These are phyloP conservation scores for Rousettus madagascariensis DNA, from an alignment of 2,797 vertebrate species.

Conservation along the genomic window DNA sequence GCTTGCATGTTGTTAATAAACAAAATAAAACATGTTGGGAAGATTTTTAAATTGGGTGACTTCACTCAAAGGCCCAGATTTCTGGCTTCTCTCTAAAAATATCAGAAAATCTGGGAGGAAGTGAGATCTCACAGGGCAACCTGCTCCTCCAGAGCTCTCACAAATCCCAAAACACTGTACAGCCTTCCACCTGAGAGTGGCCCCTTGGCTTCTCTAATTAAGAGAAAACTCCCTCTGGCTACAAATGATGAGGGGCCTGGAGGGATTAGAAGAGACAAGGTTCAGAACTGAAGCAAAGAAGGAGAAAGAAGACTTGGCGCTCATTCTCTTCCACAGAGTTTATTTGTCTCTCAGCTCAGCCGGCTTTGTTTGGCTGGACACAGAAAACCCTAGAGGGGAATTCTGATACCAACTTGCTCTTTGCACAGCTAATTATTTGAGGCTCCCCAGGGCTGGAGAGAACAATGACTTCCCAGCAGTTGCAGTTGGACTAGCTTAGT, in stretches of 20 bases:
- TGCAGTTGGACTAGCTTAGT: slow-evolving; percentile 48
- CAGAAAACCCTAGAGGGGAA: slow-evolving; percentile 65
- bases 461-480: slow-evolving; percentile 65
- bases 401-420: slow-evolving; percentile 65
- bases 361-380: slow-evolving; percentile 55
- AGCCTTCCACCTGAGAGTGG: background rate
- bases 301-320: background rate
- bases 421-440: slow-evolving; percentile 77
- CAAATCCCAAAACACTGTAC: background rate
- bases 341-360: slow-evolving; percentile 48
- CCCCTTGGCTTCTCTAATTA: background rate
- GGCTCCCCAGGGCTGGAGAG: slow-evolving; percentile 65
- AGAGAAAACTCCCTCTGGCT: background rate
- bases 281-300: background rate
- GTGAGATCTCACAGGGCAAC: background rate
- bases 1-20: background rate
- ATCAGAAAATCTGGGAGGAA: background rate
- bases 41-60: background rate
- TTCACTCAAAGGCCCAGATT: slow-evolving; percentile 13
- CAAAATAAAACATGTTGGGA: background rate
- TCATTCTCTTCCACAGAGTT: background rate
- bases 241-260: background rate
- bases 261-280: background rate
- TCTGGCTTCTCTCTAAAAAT: slow-evolving; percentile 5
- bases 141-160: background rate